Conservation (phyloP, 2,888 invertebrate genomes). For the Tricholauxania praeusta region DNA sequence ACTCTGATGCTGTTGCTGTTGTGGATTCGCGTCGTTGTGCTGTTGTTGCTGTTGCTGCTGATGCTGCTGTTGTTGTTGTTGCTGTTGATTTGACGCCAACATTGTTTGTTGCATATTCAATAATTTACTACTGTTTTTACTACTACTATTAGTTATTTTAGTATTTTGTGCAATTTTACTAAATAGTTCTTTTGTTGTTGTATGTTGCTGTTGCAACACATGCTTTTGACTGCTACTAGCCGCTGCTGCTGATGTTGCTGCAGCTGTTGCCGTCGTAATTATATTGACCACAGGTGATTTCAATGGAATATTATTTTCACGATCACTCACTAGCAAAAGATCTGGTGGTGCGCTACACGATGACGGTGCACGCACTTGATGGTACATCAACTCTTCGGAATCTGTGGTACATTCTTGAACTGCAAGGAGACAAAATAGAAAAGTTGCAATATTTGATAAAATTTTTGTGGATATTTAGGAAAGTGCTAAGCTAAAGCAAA, state of each 20-base stretch:
- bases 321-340: slow-evolving; percentile 71
- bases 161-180: slow-evolving; percentile 52
- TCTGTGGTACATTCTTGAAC: slow-evolving; percentile 78
- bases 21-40: slow-evolving; percentile 45
- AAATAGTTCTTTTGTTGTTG: slow-evolving; percentile 49
- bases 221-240: slow-evolving; percentile 44
- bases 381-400: slow-evolving; percentile 77
- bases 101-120: slow-evolving; percentile 32
- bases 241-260: slow-evolving; percentile 44
- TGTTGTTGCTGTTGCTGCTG: slow-evolving; percentile 44
- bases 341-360: slow-evolving; percentile 76
- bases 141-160: slow-evolving; percentile 54
- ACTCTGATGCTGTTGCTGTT: slow-evolving; percentile 43
- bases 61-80: slow-evolving; percentile 34
- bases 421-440: slow-evolving; percentile 62
- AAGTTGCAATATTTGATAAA: background rate
- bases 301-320: slow-evolving; percentile 68
- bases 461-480: background rate
- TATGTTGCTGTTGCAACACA: slow-evolving; percentile 43
- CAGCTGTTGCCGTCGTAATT: slow-evolving; percentile 56
- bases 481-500: too few relatives aligned
- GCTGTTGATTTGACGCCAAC: slow-evolving; percentile 29
- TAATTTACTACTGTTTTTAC: slow-evolving; percentile 49
- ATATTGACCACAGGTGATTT: slow-evolving; percentile 64
- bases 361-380: slow-evolving; percentile 71